Percentiles rank a stretch among this genome's conserved stretches.
These are phyloP conservation scores for Monochamus alternatus DNA, from an alignment of 2,888 invertebrate genomes.

Conservation along the genomic window DNA sequence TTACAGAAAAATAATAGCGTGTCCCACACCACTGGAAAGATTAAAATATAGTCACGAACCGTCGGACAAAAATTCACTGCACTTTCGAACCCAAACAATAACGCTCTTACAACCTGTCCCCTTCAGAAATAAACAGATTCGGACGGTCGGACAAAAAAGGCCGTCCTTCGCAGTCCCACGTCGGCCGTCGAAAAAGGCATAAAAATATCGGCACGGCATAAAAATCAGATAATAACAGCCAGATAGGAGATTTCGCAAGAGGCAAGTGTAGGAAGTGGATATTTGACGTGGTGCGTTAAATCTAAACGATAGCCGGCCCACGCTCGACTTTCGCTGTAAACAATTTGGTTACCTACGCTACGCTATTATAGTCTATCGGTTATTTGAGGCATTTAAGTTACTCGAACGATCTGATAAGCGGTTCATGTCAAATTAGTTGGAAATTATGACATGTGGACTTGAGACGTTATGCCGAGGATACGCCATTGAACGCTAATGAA, in stretches of 20 bases:
- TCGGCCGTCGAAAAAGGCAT: conserved; percentile 48
- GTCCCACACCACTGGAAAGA: background rate
- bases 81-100: conserved; percentile 26
- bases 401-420: conserved; percentile 20
- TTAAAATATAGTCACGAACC: conserved; percentile 1
- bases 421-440: background rate
- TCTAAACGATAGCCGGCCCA: conserved; percentile 57
- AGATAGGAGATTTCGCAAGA: conserved; percentile 59
- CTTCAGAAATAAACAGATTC: conserved; percentile 30
- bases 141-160: conserved; percentile 38
- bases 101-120: conserved; percentile 33
- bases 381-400: conserved; percentile 19
- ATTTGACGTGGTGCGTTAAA: conserved; percentile 56
- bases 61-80: conserved; percentile 10
- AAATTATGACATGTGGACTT: background rate
- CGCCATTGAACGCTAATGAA: too few relatives aligned
- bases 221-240: conserved; percentile 54
- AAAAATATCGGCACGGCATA: conserved; percentile 51
- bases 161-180: conserved; percentile 46
- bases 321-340: conserved; percentile 58
- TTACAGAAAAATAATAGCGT: background rate
- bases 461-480: background rate
- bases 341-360: conserved; percentile 56
- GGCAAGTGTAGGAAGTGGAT: conserved; percentile 59
- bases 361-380: conserved; percentile 41